Percentiles rank a stretch among this genome's conserved stretches.
Conservation (phyloP, 2,113 vertebrate species). For the Upupa epops region DNA sequence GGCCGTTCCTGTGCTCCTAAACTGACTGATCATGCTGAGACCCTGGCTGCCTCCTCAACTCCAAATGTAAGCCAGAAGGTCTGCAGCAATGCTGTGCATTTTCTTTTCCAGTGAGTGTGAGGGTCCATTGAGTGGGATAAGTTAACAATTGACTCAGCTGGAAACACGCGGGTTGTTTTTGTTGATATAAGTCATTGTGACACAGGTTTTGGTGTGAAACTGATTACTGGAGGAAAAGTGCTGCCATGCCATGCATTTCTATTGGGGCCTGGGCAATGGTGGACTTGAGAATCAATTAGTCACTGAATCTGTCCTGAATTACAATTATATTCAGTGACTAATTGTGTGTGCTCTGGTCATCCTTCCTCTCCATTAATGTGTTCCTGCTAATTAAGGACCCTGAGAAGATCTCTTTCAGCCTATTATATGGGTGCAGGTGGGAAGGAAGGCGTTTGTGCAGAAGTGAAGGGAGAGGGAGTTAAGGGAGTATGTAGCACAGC, state of each 20-base stretch:
- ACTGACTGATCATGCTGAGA: not conserved
- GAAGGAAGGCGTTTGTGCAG: not conserved
- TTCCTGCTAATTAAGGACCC: constrained; percentile 16
- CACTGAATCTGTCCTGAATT: not conserved
- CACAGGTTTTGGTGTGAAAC: constrained; percentile 1
- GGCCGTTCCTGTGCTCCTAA: not conserved
- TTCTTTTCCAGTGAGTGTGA: not conserved
- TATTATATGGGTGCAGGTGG: not conserved
- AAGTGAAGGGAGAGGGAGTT: not conserved
- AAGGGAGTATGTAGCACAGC: constrained; percentile 22
- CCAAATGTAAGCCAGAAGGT: not conserved
- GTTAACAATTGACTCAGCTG: not conserved
- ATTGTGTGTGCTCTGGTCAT: constrained; percentile 28
- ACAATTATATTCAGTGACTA: constrained; percentile 4
- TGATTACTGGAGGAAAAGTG: not conserved
- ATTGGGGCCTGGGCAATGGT: not conserved
- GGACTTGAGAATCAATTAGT: constrained; percentile 3
- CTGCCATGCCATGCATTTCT: not conserved
- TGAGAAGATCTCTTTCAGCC: constrained; percentile 27
- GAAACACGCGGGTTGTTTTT: not conserved
- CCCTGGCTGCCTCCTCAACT: not conserved
- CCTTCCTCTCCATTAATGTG: constrained; percentile 6
- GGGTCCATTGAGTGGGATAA: not conserved
- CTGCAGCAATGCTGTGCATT: not conserved
- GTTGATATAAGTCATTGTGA: not conserved